Conservation (phyloP, 2,797 vertebrate genomes). For the Euthynnus affinis region DNA sequence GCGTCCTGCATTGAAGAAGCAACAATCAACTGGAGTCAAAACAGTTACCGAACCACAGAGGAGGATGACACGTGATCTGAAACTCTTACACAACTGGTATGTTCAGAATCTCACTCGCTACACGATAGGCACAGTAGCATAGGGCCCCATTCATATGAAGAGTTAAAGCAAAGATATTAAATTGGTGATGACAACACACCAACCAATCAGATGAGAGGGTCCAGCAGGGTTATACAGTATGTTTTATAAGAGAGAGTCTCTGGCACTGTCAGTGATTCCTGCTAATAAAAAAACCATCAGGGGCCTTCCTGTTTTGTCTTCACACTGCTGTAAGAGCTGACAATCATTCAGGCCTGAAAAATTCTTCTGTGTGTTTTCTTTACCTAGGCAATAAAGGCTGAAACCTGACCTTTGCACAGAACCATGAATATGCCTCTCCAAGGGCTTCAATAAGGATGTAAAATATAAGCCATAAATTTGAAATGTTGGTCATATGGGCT, state of each 20-base stretch:
- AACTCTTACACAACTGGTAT: background rate
- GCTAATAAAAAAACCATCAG: constrained; percentile 77
- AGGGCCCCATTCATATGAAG: constrained; percentile 18
- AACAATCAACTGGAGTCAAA: constrained; percentile 13
- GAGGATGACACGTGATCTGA: constrained; percentile 23
- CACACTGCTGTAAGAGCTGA: constrained; percentile 58
- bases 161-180: constrained; percentile 51
- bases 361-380: constrained; percentile 80
- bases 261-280: constrained; percentile 74
- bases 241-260: constrained; percentile 67
- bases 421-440: constrained; percentile 51
- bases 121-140: constrained; percentile 54
- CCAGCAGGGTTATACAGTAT: constrained; percentile 43
- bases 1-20: constrained; percentile 12
- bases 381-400: constrained; percentile 74
- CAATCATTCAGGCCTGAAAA: constrained; percentile 68
- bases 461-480: constrained; percentile 59
- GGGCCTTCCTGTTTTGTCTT: constrained; percentile 83
- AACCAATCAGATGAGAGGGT: constrained; percentile 57
- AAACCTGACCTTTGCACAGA: constrained; percentile 64
- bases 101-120: constrained; percentile 13
- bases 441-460: constrained; percentile 54
- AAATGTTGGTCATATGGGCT: constrained; percentile 23
- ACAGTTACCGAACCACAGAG: constrained; percentile 9
- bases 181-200: constrained; percentile 53